Conservation (phyloP, 2,113 vertebrate genomes). For the Microtus ochrogaster region DNA sequence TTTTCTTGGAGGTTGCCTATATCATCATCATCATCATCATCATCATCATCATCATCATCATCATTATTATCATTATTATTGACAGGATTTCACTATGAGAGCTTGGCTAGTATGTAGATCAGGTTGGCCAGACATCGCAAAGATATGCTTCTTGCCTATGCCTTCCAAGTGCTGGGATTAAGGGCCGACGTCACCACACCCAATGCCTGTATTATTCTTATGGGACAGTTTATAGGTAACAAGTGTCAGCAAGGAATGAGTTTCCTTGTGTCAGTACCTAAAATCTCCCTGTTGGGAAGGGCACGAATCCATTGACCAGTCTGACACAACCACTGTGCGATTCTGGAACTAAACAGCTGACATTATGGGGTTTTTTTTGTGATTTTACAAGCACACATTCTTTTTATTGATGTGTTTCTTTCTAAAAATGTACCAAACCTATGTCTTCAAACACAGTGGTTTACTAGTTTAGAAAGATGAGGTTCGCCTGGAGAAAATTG, state of each 20-base stretch:
- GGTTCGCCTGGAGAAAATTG: constrained; percentile 25
- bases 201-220: background rate
- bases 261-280: constrained; percentile 16
- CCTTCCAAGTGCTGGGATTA: background rate
- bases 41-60: too few relatives aligned
- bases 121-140: background rate
- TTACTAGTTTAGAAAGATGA: constrained; percentile 45
- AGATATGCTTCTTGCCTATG: background rate
- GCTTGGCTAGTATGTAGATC: background rate
- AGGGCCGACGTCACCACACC: background rate
- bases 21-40: background rate
- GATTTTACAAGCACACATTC: background rate
- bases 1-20: background rate
- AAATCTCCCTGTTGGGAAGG: constrained; percentile 3
- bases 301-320: background rate
- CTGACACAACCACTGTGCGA: background rate
- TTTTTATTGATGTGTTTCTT: background rate
- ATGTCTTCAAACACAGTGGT: background rate
- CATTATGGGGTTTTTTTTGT: background rate
- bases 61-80: background rate
- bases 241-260: constrained; percentile 31
- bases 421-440: background rate
- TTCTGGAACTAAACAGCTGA: background rate
- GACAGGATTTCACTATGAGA: background rate
- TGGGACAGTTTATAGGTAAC: constrained; percentile 19